phyloP scores from a whole-genome alignment of 2,113 vertebrate genomes.

The Scortum barcoo region DNA sequence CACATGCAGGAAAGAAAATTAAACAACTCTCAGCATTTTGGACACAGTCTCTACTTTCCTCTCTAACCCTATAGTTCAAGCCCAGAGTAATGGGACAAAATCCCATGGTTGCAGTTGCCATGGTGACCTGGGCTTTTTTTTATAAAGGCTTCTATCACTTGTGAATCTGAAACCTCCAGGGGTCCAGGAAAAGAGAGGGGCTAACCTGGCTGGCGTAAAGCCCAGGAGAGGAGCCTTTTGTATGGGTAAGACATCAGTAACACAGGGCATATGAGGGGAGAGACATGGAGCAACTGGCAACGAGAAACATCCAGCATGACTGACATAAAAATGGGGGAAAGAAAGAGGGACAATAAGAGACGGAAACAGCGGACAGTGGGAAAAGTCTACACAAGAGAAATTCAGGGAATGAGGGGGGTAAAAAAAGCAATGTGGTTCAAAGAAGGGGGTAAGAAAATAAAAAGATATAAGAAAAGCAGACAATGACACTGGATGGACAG shows the following conservation, averaged over 20 bases:
- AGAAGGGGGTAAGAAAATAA: neutral
- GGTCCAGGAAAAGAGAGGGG: slow-evolving; percentile 57
- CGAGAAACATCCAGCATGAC: slow-evolving; percentile 60
- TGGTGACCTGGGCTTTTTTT: slow-evolving; percentile 28
- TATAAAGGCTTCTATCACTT: slow-evolving; percentile 56
- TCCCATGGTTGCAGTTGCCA: slow-evolving; percentile 42
- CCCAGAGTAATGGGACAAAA: slow-evolving; percentile 13
- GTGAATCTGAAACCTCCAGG: slow-evolving; percentile 69
- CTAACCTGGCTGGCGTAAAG: slow-evolving; percentile 77
- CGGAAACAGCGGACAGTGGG: slow-evolving; percentile 63
- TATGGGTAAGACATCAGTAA: slow-evolving; percentile 72
- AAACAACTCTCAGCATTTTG: neutral
- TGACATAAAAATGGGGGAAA: slow-evolving; percentile 53
- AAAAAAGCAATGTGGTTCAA: neutral
- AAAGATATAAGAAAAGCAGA: slow-evolving; percentile 29
- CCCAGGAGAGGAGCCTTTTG: slow-evolving; percentile 74
- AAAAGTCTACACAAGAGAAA: slow-evolving; percentile 73
- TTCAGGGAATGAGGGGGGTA: slow-evolving; percentile 5
- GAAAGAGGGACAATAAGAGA: slow-evolving; percentile 46
- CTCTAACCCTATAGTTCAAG: slow-evolving; percentile 29
- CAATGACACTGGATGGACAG: neutral
- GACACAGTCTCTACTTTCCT: slow-evolving; percentile 13
- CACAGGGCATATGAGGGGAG: slow-evolving; percentile 50
- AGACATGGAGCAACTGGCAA: slow-evolving; percentile 60
- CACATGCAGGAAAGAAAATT: neutral